phyloP scores from a whole-genome alignment of 1,140 invertebrate species.

The Physella acuta region DNA sequence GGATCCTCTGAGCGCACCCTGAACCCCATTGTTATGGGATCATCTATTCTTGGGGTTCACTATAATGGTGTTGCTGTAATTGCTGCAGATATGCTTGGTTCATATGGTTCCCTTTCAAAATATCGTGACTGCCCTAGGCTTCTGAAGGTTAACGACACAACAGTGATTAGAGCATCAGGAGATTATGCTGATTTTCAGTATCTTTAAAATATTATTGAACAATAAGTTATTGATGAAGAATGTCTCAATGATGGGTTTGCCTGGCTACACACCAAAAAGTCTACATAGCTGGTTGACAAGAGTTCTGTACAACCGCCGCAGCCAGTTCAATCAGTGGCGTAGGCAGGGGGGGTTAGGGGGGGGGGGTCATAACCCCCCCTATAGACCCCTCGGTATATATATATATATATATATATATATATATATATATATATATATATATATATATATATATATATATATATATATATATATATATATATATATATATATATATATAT shows the following conservation, averaged over 20 bases:
- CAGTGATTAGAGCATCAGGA: constrained; percentile 83
- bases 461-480: too few species aligned
- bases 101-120: constrained; percentile 87
- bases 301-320: constrained; percentile 85
- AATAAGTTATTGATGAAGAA: constrained; percentile 90
- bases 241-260: constrained; percentile 87
- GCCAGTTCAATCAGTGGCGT: too few species aligned
- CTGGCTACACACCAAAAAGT: constrained; percentile 81
- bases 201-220: constrained; percentile 81
- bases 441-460: too few species aligned
- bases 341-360: too few species aligned
- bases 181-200: constrained; percentile 96
- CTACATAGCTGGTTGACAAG: constrained; percentile 91
- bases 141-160: constrained; percentile 84
- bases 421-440: too few species aligned
- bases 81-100: constrained; percentile 86
- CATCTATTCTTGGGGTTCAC: constrained; percentile 84
- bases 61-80: constrained; percentile 88
- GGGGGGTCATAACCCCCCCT: too few species aligned
- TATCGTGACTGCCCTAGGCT: constrained; percentile 82
- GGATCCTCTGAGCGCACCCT: too few species aligned
- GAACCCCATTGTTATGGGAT: constrained; percentile 83
- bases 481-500: too few species aligned
- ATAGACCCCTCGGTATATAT: too few species aligned
- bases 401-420: too few species aligned